Base-by-base conservation (phyloP, 2,113 vertebrate species). In the Chlamydotis undulata region DNA sequence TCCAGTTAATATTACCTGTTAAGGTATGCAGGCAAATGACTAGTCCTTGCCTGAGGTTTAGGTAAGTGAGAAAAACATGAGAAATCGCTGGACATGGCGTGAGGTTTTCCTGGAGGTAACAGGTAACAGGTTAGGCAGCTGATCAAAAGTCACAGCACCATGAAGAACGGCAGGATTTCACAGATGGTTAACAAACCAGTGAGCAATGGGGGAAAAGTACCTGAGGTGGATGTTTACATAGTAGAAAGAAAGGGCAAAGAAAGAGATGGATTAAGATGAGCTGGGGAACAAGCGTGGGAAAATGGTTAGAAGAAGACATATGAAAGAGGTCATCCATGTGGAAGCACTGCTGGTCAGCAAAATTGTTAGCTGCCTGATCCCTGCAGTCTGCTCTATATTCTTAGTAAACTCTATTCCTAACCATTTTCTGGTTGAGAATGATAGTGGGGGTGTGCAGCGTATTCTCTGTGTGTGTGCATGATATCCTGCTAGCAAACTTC, bases 71-170 rank as follows among this genome's bases (percentile, higher is more conserved):
- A 29, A 84, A 82, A 90, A 22, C 14, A 13, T 13, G 23, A 74
- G 74, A 69, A 65, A 78, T 24, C 50, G 29, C 18, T 67, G 29
- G 12, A 53, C 0, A 0, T 9, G 7, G 18, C 0, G 0, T 53
- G 33, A 57, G 35, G n/a, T 61, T 74, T 91, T 81, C 52, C 47
- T 63, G 31, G 64, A 78, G 37, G 26, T 39, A 50, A 61, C 52
- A 57, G 55, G 26, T 25, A 25, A n/a, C 23, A 70, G 39, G 39
- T 31, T 14, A 53, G 1, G 6, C n/a, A 87, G 47, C 59, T 57
- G 59, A 57, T 49, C 10, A 56, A 56, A 84, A 63, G 31, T 39
- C 31, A 33, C 22, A 49, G 61, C 0, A 0, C 37, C 6, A 2
- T n/a, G 64, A 70, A 50, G 63, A 77, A 13, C 13, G 26, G 10